Evolutionary conservation across 2,113 vertebrate species (phyloP), one percentile per base, ranked within the genome.

Genomic region (Gulo gulo): DNA sequence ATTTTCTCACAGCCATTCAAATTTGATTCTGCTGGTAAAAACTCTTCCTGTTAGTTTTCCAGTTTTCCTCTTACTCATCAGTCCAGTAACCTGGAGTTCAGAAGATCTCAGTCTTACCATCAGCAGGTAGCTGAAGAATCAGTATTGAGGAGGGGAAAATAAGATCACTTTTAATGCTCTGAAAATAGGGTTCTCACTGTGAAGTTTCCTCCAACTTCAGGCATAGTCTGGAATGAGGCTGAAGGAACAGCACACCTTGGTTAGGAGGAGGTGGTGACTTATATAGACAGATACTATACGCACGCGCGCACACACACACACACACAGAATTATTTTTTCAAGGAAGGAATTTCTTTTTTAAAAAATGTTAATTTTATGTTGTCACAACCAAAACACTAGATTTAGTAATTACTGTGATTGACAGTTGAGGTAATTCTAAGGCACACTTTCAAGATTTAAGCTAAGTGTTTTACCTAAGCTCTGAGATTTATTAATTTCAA

Each of bases 401-500:
- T 94, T 81, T 82, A 39, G 18, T 76, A 36, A 94, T n/a, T 45
- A 47, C n/a, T 55, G 21, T 29, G 34, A 50, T 39, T 92, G 50
- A 69, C 23, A 61, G 79, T 31, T 93, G 67, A 95, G 21, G 2
- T 63, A 61, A 93, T 88, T 83, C 61, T 57, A 63, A 87, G 87
- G 67, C 39, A 91, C 1, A 50, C 7, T 79, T 88, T 76, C 55
- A 52, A 81, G 36, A 91, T 76, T 57, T 31, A 76, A 89, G 45
- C 29, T 39, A 55, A 80, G 10, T 42, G 36, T 82, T 92, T 71
- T 80, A 80, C 23, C 78, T 94, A 73, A 73, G 13, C 31, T 87
- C 93, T 29, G 83, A 87, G 29, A 29, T 79, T 93, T 65, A 24
- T 86, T 91, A 50, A 85, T 95, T 88, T 85, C 39, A 78, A 69